These are phyloP conservation scores for Punctoribates punctum DNA, from an alignment of 2,888 invertebrate species.

Conservation along the genomic window DNA sequence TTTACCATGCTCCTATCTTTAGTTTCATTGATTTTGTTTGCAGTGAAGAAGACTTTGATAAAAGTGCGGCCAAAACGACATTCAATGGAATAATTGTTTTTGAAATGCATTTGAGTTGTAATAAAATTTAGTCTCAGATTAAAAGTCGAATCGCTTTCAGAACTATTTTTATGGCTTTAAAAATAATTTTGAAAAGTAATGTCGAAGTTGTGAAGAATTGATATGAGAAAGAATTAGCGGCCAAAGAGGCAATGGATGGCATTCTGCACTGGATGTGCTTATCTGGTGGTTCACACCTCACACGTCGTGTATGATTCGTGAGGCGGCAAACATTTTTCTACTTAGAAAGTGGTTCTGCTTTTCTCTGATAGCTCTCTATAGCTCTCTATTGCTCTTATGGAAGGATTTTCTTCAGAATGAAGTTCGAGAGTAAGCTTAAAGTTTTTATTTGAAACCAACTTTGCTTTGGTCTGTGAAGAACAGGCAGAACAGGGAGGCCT, in stretches of 20 bases:
- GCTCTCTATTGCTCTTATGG: too few relatives aligned
- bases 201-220: background rate
- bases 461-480: background rate
- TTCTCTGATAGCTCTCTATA: conserved; percentile 13
- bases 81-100: background rate
- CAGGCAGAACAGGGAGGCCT: background rate
- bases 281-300: conserved; percentile 27
- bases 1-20: too few relatives aligned
- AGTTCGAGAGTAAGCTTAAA: background rate
- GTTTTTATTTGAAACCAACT: conserved; percentile 3
- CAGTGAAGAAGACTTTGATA: too few relatives aligned
- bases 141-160: background rate
- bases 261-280: background rate
- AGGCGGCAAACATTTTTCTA: background rate
- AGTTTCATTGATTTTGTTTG: too few relatives aligned
- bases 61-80: background rate
- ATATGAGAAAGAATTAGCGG: background rate
- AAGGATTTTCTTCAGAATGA: conserved; percentile 23
- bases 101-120: background rate
- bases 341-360: conserved; percentile 24
- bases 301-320: conserved; percentile 7
- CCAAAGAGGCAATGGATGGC: too few relatives aligned
- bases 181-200: background rate
- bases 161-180: too few relatives aligned
- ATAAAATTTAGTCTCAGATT: background rate